These are phyloP conservation scores for Julus scanicus DNA, from an alignment of 2,888 invertebrate genomes.

Conservation along the genomic window DNA sequence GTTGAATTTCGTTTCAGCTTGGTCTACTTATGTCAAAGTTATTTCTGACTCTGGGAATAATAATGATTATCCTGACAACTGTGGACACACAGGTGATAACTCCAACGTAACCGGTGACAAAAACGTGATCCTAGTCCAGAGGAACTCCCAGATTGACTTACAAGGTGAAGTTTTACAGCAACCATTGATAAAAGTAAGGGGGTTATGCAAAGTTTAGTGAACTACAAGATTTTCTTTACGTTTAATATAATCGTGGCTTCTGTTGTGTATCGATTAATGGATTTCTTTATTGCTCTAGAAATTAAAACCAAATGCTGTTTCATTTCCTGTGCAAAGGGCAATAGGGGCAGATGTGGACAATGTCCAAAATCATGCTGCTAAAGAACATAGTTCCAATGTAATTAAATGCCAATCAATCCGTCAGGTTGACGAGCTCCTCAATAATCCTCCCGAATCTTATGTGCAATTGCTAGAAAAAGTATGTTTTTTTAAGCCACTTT, in stretches of 20 bases:
- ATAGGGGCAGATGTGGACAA: background rate
- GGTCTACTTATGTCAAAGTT: background rate
- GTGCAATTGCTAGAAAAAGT: constrained; percentile 16
- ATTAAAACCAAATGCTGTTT: background rate
- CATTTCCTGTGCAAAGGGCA: background rate
- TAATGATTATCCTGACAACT: background rate
- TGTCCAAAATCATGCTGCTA: background rate
- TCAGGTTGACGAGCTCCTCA: background rate
- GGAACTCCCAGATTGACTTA: background rate
- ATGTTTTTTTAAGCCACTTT: background rate
- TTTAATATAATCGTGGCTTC: background rate
- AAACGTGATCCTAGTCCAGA: background rate
- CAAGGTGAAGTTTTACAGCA: background rate
- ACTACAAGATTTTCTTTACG: background rate
- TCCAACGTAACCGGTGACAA: background rate
- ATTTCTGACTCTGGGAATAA: background rate
- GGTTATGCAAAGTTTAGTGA: background rate
- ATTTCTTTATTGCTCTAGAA: background rate
- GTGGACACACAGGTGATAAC: background rate
- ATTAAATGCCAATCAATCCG: background rate
- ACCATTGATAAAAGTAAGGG: background rate
- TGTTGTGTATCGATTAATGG: background rate
- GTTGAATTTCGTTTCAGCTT: background rate
- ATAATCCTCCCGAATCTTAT: background rate
- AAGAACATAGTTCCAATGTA: background rate